phyloP scores from a whole-genome alignment of 2,113 vertebrate species.

The Prunella himalayana region DNA sequence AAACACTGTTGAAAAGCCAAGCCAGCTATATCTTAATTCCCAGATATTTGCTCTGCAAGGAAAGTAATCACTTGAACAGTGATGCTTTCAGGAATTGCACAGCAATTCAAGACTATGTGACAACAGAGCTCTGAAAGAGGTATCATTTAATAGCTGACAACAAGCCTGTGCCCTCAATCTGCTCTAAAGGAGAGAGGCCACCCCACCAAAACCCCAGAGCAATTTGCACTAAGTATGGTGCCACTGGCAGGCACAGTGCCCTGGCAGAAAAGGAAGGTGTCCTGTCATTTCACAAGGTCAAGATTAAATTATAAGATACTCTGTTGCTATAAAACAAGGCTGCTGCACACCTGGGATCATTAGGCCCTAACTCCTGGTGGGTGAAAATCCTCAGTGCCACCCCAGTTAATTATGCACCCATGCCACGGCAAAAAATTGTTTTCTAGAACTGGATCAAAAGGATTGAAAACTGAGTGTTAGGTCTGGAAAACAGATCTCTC shows the following conservation, averaged over 20 bases:
- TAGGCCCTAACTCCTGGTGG: neutral
- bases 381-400: neutral
- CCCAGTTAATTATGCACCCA: rapidly evolving
- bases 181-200: neutral
- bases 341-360: neutral
- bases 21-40: neutral
- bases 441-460: neutral
- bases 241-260: neutral
- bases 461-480: neutral
- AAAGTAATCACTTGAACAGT: neutral
- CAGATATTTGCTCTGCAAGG: neutral
- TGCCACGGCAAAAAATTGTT: neutral
- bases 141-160: neutral
- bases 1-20: neutral
- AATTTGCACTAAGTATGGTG: neutral
- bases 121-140: neutral
- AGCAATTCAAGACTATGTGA: neutral
- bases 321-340: neutral
- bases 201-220: neutral
- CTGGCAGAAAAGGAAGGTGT: neutral
- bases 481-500: neutral
- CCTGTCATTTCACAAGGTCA: neutral
- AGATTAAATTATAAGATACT: neutral
- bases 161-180: neutral
- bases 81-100: neutral